Conservation (phyloP, 2,888 invertebrate species). For the Torymus texanus region DNA sequence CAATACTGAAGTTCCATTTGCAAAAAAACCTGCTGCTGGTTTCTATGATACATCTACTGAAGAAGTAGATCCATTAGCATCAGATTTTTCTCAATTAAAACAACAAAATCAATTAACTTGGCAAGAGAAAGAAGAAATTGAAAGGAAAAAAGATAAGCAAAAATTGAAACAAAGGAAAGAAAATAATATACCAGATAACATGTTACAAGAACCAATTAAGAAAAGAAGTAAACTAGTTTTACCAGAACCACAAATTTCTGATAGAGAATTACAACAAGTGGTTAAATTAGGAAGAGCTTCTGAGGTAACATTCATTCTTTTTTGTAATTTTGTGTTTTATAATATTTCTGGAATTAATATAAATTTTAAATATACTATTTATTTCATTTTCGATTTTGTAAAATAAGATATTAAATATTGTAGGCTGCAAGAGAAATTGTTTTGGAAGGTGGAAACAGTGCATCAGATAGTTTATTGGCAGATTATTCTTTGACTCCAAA, state of each 20-base stretch:
- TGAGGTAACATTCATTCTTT: conserved; percentile 76
- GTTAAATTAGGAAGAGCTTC: conserved; percentile 94
- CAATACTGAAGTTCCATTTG: conserved; percentile 98
- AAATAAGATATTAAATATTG: conserved; percentile 10
- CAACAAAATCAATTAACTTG: conserved; percentile 96
- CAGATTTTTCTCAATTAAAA: conserved; percentile 91
- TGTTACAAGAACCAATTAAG: conserved; percentile 91
- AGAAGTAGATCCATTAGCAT: conserved; percentile 89
- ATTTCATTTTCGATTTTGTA: not conserved
- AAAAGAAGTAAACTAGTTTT: conserved; percentile 97
- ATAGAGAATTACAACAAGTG: conserved; percentile 92
- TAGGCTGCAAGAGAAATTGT: conserved; percentile 89
- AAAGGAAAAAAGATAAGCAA: conserved; percentile 95
- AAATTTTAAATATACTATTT: conserved; percentile 1
- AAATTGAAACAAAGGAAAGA: conserved; percentile 97
- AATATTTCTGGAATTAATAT: not conserved
- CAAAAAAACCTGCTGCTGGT: conserved; percentile 93
- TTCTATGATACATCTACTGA: conserved; percentile 97
- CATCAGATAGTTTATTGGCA: conserved; percentile 91
- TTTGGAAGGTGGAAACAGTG: conserved; percentile 84
- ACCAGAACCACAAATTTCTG: conserved; percentile 97
- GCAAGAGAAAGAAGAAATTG: conserved; percentile 94
- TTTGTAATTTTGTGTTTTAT: conserved; percentile 1
- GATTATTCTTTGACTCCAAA: conserved; percentile 90
- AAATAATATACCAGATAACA: conserved; percentile 94